Evolutionary conservation across 2,113 vertebrate species (phyloP).

Genomic region (Caranx melampygus): DNA sequence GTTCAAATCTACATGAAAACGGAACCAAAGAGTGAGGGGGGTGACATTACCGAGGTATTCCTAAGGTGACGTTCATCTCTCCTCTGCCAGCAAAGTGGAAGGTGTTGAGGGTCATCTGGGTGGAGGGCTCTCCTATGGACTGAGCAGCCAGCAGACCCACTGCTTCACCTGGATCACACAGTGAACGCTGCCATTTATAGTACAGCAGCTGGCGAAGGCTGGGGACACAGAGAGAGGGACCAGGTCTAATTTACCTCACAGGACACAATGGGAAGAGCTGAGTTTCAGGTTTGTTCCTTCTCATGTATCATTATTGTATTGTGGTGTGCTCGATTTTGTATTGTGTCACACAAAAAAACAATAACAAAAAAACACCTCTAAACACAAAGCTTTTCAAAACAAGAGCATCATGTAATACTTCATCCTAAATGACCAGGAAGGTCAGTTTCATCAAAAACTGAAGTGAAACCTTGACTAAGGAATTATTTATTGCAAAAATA

Average conservation of each 20-base stretch:
- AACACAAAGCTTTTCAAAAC: no score
- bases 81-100: slow-evolving; percentile 99
- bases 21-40: not conserved
- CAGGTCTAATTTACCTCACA: not conserved
- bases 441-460: no score
- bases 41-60: slow-evolving; percentile 92
- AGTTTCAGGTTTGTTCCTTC: no score
- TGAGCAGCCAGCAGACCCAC: slow-evolving; percentile 97
- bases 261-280: no score
- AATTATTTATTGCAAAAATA: no score
- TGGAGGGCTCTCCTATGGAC: slow-evolving; percentile 98
- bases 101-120: slow-evolving; percentile 99
- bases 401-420: no score
- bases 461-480: no score
- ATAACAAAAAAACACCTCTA: not conserved
- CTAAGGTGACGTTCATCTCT: slow-evolving; percentile 99
- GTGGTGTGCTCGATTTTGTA: not conserved
- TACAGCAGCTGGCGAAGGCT: slow-evolving; percentile 89
- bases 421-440: no score
- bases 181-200: slow-evolving; percentile 95
- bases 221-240: not conserved
- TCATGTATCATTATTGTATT: not conserved
- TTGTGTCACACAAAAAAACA: not conserved
- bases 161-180: slow-evolving; percentile 96
- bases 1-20: no score